Percentiles rank a stretch among this genome's conserved stretches.
These are phyloP conservation scores for Carcharodon carcharias DNA, from an alignment of 2,797 vertebrate genomes.

Conservation along the genomic window DNA sequence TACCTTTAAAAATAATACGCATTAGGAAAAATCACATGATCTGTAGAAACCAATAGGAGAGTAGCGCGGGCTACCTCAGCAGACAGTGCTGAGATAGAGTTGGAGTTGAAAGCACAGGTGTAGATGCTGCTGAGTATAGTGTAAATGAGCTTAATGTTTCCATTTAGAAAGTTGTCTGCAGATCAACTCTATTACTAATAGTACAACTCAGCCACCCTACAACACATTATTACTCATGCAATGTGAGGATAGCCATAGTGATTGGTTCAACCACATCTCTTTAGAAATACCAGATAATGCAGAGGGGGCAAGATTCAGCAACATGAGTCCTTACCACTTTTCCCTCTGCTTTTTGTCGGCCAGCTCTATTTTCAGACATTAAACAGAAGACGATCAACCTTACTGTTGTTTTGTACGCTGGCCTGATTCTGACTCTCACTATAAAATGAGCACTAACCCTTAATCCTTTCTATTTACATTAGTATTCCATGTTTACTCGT, in stretches of 20 bases:
- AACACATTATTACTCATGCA: no score
- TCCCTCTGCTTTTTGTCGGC: background rate
- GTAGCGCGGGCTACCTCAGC: no score
- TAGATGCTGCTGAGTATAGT: no score
- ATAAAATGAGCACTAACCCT: background rate
- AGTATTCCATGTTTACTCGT: conserved; percentile 2
- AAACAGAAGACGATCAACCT: background rate
- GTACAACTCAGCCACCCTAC: no score
- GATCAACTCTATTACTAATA: no score
- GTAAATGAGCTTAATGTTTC: no score
- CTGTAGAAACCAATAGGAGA: no score
- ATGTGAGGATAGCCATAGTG: background rate
- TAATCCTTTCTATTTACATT: background rate
- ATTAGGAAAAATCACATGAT: no score
- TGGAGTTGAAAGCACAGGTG: no score
- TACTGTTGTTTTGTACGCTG: background rate
- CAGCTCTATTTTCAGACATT: background rate
- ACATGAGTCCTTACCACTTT: background rate
- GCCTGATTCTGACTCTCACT: background rate
- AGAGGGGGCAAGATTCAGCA: background rate
- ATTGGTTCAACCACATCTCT: background rate
- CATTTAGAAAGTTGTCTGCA: no score
- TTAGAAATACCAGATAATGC: background rate
- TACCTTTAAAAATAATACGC: no score
- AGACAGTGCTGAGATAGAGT: no score